A percentile compares a stretch with the other conserved stretches of the same genome.
phyloP scores from a whole-genome alignment of 2,113 vertebrate genomes.

The Bufo gargarizans region DNA sequence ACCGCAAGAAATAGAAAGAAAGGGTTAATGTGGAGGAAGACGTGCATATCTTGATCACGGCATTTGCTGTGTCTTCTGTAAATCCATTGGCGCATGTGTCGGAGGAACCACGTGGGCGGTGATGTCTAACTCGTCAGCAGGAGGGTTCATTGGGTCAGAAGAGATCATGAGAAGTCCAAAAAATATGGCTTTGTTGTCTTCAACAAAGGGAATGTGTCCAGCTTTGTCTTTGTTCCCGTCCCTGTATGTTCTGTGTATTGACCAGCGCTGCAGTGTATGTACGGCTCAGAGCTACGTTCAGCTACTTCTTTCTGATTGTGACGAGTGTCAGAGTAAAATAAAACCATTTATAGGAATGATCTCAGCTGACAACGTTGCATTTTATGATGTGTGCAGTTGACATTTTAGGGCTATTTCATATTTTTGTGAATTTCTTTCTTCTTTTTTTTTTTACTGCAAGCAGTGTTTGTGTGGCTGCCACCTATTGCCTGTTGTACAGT shows the following conservation, averaged over 20 bases:
- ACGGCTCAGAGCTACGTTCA: background rate
- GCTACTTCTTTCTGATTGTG: background rate
- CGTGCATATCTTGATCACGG: no score
- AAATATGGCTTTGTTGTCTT: background rate
- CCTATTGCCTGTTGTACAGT: constrained; percentile 24
- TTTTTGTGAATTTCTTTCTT: background rate
- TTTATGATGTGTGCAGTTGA: background rate
- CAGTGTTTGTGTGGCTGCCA: background rate
- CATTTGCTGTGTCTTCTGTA: no score
- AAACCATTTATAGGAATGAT: background rate
- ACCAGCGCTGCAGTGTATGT: background rate
- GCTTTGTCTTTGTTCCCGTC: background rate
- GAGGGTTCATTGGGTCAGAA: no score
- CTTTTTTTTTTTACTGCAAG: background rate
- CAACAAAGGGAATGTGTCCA: background rate
- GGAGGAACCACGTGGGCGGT: no score
- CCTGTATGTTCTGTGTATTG: background rate
- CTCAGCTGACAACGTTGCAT: background rate
- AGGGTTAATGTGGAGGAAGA: no score
- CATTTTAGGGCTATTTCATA: background rate
- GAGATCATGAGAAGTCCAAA: background rate
- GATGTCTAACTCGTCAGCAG: no score
- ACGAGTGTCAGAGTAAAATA: background rate
- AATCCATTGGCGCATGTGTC: no score
- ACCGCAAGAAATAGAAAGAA: background rate